phyloP scores from a whole-genome alignment of 2,888 invertebrate genomes.

The Cataglyphis cursor region DNA sequence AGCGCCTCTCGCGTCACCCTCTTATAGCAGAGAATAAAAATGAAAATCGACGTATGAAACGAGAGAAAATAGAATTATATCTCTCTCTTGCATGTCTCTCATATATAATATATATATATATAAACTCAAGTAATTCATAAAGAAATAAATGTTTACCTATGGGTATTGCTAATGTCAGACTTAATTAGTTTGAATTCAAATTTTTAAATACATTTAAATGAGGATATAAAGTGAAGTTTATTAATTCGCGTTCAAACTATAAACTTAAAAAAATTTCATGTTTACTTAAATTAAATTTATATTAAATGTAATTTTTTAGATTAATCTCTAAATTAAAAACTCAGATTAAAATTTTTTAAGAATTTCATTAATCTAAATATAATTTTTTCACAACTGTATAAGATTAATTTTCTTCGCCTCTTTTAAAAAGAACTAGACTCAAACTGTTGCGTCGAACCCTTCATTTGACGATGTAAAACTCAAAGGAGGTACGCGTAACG shows the following conservation, averaged over 20 bases:
- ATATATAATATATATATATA: background rate
- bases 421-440: background rate
- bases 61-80: background rate
- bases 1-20: conserved; percentile 34
- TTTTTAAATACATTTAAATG: background rate
- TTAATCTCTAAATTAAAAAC: background rate
- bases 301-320: no score
- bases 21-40: background rate
- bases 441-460: conserved; percentile 29
- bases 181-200: background rate
- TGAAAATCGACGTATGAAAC: background rate
- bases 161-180: background rate
- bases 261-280: background rate
- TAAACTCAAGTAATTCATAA: background rate
- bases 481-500: conserved; percentile 27
- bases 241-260: background rate
- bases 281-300: background rate
- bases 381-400: background rate
- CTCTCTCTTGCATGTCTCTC: background rate
- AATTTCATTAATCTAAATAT: background rate
- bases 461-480: conserved; percentile 2
- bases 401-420: background rate
- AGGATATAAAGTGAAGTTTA: background rate
- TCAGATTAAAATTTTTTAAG: background rate
- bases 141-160: background rate